Evolutionary conservation across 1,140 invertebrate genomes (phyloP), one percentile per base, ranked within the genome.

Genomic region (Paramacrobiotus metropolitanus): DNA sequence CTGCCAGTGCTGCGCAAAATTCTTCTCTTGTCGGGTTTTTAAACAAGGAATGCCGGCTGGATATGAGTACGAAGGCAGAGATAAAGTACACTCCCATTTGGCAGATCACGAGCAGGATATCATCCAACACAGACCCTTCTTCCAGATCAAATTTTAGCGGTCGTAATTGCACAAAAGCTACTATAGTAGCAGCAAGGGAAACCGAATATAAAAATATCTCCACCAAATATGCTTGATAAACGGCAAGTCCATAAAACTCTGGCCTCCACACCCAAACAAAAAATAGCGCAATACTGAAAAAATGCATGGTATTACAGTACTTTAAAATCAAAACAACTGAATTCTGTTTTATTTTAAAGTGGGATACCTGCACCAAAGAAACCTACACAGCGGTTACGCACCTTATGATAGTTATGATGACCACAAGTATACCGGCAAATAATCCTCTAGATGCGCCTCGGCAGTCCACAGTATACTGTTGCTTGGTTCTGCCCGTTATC

Each of bases 81-180:
- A 93, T 94, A 48, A 93, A 83, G 68, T 92, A 92, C 73, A 89
- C 85, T 2, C 91, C 91, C 0, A 85, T 88, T 70, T 94, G 86
- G 0, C 88, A 88, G 1, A 90, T 85, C 2, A 93, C 83, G 45
- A 95, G 72, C 0, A 96, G 77, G 44, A 93, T 91, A 68, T 91
- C 92, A 72, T 95, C 91, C 65, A 95, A 73, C 65, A 9, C 4
- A 9, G 48, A 55, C 4, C 48, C 48, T 9, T 15, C 55, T 65
- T 61, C 83, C 82, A 24, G 93, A 82, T 15, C 86, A 77, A 29
- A 92, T 82, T 69, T 78, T 61, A 55, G 48, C 4, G 48, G 28
- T 24, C 48, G 15, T 15, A 55, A 20, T 20, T 24, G 62, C 15
- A 15, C 15, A 55, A 15, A 55, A 24, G 48, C 48, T 4, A 55